These are phyloP conservation scores for Lithophane ornitopus DNA, from an alignment of 2,888 invertebrate species.

Conservation along the genomic window DNA sequence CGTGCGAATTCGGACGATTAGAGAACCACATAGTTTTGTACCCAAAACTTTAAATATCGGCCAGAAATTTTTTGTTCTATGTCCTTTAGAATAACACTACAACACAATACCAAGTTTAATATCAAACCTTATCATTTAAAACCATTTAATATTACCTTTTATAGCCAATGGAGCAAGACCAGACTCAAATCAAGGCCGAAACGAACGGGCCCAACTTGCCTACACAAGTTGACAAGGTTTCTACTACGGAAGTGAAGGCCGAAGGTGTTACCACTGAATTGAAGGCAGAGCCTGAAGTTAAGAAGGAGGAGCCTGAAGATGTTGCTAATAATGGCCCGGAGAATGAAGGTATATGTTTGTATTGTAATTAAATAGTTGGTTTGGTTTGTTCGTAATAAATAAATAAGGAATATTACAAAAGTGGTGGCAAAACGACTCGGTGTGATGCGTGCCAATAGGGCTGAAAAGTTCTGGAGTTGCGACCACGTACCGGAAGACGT, in stretches of 20 bases:
- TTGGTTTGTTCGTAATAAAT: no score
- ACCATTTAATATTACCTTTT: neutral
- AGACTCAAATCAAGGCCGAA: conserved; percentile 77
- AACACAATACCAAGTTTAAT: neutral
- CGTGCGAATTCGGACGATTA: neutral
- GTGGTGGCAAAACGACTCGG: no score
- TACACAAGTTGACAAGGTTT: conserved; percentile 87
- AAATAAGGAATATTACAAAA: no score
- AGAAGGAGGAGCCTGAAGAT: conserved; percentile 70
- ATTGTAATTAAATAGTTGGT: neutral
- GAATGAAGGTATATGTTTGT: conserved; percentile 52
- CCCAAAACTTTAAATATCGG: no score
- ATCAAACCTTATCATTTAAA: neutral
- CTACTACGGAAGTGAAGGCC: conserved; percentile 83
- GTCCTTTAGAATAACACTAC: neutral
- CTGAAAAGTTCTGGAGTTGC: no score
- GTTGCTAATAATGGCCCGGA: conserved; percentile 63
- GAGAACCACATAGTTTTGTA: neutral
- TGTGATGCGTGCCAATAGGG: no score
- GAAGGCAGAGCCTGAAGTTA: conserved; percentile 71
- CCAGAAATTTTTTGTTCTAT: no score
- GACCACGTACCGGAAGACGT: no score
- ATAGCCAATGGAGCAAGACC: conserved; percentile 85
- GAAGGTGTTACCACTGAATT: conserved; percentile 82
- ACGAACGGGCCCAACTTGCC: conserved; percentile 84